These are phyloP conservation scores for Astropecten irregularis DNA, from an alignment of 53 echinoderm and acorn worm species.

Conservation along the genomic window DNA sequence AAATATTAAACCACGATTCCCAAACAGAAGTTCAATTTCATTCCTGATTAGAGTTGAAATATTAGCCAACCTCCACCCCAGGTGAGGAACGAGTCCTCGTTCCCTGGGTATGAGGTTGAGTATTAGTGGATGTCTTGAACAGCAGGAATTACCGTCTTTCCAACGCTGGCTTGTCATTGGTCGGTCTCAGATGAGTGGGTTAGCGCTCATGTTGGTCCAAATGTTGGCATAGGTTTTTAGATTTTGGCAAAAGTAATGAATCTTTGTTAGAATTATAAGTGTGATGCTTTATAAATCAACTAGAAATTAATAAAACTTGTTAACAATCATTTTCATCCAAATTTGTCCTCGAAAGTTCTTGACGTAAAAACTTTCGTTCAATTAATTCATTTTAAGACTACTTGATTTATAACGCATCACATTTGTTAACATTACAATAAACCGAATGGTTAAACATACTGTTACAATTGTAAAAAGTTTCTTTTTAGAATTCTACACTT, in stretches of 20 bases:
- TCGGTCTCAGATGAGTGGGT: neutral
- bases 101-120: conserved; percentile 53
- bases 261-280: conserved; percentile 23
- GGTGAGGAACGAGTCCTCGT: conserved; percentile 16
- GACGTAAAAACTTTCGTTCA: no score
- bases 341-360: no score
- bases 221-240: conserved; percentile 29
- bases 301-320: no score
- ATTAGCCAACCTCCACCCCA: conserved; percentile 49
- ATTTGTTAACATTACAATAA: conserved; percentile 2
- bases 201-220: neutral
- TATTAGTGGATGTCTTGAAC: conserved; percentile 50
- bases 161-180: conserved; percentile 31
- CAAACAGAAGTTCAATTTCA: neutral
- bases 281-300: conserved; percentile 27
- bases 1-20: conserved; percentile 48
- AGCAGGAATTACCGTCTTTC: conserved; percentile 54
- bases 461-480: neutral
- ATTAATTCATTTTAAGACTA: no score
- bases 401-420: conserved; percentile 12
- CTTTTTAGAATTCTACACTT: neutral
- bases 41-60: conserved; percentile 42
- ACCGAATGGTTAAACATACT: neutral
- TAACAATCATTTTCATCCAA: no score
- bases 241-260: conserved; percentile 51